Percentiles rank a stretch among this genome's conserved stretches.
Conservation (phyloP, 1,140 invertebrate species). For the Rhynchophorus ferrugineus region DNA sequence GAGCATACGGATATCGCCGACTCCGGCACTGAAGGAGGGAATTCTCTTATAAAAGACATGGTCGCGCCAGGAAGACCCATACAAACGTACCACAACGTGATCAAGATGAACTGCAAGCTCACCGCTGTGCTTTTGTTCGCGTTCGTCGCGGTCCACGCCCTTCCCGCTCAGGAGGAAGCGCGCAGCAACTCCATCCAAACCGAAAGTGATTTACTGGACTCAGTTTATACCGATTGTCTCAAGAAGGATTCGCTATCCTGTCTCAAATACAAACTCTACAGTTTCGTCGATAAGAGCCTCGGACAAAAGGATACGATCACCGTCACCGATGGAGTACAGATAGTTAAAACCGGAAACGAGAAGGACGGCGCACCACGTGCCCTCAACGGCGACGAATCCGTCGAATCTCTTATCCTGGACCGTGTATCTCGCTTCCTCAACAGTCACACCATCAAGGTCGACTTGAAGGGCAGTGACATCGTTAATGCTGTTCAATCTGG, state of each 20-base stretch:
- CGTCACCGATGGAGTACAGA: slow-evolving; percentile 70
- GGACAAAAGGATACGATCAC: slow-evolving; percentile 68
- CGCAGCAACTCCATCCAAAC: slow-evolving; percentile 51
- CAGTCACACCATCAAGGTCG: slow-evolving; percentile 72
- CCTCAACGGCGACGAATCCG: slow-evolving; percentile 52
- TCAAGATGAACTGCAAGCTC: slow-evolving; percentile 31
- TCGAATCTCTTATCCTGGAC: slow-evolving; percentile 58
- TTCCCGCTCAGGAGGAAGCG: slow-evolving; percentile 58
- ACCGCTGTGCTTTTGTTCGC: slow-evolving; percentile 46
- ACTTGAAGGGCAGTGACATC: slow-evolving; percentile 76
- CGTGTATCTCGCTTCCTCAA: slow-evolving; percentile 65
- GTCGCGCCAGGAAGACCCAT: slow-evolving; percentile 12
- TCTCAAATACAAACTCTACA: slow-evolving; percentile 76
- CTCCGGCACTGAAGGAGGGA: slow-evolving; percentile 37
- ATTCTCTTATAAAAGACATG: slow-evolving; percentile 37
- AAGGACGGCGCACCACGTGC: slow-evolving; percentile 61
- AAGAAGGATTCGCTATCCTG: slow-evolving; percentile 72
- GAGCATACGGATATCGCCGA: slow-evolving; percentile 39
- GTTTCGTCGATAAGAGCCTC: slow-evolving; percentile 73
- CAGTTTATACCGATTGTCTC: slow-evolving; percentile 67
- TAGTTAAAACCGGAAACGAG: slow-evolving; percentile 61
- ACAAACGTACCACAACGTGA: slow-evolving; percentile 16
- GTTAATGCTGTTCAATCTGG: slow-evolving; percentile 66
- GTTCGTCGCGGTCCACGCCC: slow-evolving; percentile 45
- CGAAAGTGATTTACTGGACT: slow-evolving; percentile 67